Base-by-base conservation (phyloP, 2,113 vertebrate species). In the Riparia riparia region DNA sequence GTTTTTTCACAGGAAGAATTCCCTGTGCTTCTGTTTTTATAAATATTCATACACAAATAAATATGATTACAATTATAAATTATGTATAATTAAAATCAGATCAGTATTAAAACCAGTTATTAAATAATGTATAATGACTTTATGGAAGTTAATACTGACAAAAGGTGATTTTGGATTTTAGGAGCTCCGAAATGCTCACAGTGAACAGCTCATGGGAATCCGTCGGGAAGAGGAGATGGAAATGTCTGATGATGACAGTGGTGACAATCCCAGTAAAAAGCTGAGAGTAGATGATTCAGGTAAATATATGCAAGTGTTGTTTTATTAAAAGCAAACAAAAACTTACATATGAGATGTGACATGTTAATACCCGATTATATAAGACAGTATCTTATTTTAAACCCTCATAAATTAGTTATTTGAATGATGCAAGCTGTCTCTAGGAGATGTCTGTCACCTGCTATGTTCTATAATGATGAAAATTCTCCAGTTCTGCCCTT, bases 181-280 rank as follows among this genome's bases (percentile, higher is more conserved):
- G 99, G 99, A 99, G 96, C 98, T 99, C 93, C 98, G 99, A 87
- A 99, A 99, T 20, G 99, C 99, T 66, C 99, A 99, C 94, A 99
- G 99, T 41, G 99, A 99, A 74, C 99, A 99, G 89, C 98, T 99
- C 86, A 99, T 99, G 99, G 99, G 99, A 69, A 99, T 99, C 91
- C 97, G 99, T 6, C 98, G 99, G 0, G 99, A 99, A 92, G 99
- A 99, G 93, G 99, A 99, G 93, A 99, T 99, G 99, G 99, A 99
- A 97, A 99, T 99, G 99, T 99, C 99, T 0, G 99, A 99, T 25
- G 99, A 99, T 37, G 99, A 99, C 86, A 98, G 96, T 17, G 98
- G 98, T 44, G 98, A 99, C 95, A 98, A 97, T 80, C 98, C 98
- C 47, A 98, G 96, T 66, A 99, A 99, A 97, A 99, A 98, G 92